Evolutionary conservation across 1,140 invertebrate genomes (phyloP).

Genomic region (Zaprionus taronus): DNA sequence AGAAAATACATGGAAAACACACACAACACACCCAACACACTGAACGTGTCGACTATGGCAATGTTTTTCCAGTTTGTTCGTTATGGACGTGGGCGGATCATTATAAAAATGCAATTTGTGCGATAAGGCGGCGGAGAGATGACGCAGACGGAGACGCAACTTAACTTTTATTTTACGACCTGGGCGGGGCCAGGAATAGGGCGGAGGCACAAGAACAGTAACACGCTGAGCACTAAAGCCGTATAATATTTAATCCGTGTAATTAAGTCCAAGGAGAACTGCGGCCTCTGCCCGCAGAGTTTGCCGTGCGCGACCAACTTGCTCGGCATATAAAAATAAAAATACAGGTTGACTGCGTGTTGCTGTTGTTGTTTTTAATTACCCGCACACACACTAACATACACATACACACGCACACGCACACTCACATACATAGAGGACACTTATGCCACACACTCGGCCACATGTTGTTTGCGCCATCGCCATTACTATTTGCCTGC

Average conservation of each 20-base stretch:
- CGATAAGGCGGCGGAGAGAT: constrained; percentile 48
- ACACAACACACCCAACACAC: constrained; percentile 6
- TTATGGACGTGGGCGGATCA: constrained; percentile 60
- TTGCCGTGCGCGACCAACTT: constrained; percentile 19
- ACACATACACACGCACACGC: constrained; percentile 30
- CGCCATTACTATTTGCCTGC: constrained; percentile 34
- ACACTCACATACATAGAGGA: constrained; percentile 26
- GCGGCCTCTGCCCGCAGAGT: constrained; percentile 18
- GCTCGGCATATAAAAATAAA: constrained; percentile 38
- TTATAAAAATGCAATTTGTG: constrained; percentile 75
- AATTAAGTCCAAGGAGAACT: constrained; percentile 79
- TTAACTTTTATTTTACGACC: constrained; percentile 27
- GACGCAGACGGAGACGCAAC: constrained; percentile 21
- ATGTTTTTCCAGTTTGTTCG: constrained; percentile 39
- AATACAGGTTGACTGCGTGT: constrained; percentile 63
- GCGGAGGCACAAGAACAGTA: background rate
- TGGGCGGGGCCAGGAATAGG: constrained; percentile 32
- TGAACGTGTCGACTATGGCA: constrained; percentile 31
- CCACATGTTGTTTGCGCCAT: constrained; percentile 42
- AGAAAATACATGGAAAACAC: constrained; percentile 43
- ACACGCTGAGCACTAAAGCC: constrained; percentile 63
- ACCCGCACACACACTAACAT: constrained; percentile 45
- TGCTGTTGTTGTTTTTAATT: constrained; percentile 72
- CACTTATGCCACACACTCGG: constrained; percentile 28
- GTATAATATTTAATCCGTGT: constrained; percentile 81